phyloP scores from a whole-genome alignment of 2,888 invertebrate species.

The Erpobdella octoculata region DNA sequence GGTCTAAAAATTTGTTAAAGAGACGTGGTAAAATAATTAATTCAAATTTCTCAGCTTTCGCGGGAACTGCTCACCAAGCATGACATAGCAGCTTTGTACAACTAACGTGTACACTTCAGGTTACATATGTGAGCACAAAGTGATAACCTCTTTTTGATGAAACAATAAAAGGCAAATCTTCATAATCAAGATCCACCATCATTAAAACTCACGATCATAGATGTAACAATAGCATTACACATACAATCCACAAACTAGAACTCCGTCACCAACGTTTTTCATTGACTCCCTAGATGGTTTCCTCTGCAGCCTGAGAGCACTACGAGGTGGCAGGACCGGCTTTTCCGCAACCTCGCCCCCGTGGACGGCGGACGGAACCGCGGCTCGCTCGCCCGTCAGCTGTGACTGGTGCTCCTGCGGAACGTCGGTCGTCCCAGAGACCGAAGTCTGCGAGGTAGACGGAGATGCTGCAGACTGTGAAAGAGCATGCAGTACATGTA shows the following conservation, averaged over 20 bases:
- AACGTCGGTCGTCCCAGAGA: too few species aligned
- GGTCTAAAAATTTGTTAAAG: background rate
- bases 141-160: background rate
- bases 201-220: background rate
- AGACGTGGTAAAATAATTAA: too few species aligned
- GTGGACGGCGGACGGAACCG: background rate
- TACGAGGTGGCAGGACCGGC: background rate
- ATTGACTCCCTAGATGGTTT: background rate
- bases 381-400: background rate
- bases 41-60: too few species aligned
- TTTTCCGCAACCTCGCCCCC: background rate
- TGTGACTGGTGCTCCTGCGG: too few species aligned
- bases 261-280: background rate
- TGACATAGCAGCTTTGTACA: background rate
- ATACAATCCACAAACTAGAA: background rate
- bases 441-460: too few species aligned
- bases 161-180: background rate
- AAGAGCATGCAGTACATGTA: too few species aligned
- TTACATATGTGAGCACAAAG: background rate
- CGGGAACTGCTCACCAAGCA: too few species aligned
- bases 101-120: background rate
- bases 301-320: conserved; percentile 22
- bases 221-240: background rate
- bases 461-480: too few species aligned
- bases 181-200: background rate